Percentiles rank a stretch among this genome's conserved stretches.
Conservation (phyloP, 2,888 invertebrate genomes). For the Limnephilus marmoratus region DNA sequence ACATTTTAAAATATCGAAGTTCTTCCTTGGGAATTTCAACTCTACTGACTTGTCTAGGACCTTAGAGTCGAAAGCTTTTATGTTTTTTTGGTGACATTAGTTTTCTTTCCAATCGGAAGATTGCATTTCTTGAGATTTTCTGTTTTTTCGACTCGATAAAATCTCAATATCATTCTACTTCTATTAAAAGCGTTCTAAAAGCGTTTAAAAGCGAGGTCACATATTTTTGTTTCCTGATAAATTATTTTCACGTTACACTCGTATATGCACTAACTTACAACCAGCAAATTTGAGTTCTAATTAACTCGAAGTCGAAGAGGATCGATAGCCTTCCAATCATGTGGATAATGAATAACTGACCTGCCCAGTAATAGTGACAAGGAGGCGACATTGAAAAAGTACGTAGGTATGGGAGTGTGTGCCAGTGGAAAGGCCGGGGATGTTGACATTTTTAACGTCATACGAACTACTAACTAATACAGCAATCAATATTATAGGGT, state of each 20-base stretch:
- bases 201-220: background rate
- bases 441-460: background rate
- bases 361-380: background rate
- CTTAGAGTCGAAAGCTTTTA: too few relatives aligned
- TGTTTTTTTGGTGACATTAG: too few relatives aligned
- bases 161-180: too few relatives aligned
- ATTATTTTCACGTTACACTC: background rate
- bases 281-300: background rate
- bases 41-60: too few relatives aligned
- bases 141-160: too few relatives aligned
- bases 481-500: background rate
- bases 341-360: background rate
- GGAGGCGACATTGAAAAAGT: background rate
- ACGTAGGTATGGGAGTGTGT: background rate
- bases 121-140: too few relatives aligned
- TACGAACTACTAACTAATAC: background rate
- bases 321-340: background rate
- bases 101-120: too few relatives aligned
- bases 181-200: background rate
- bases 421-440: background rate
- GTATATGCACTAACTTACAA: background rate
- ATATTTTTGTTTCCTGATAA: background rate
- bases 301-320: background rate
- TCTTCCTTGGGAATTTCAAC: too few relatives aligned
- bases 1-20: too few relatives aligned